Evolutionary conservation across 1,140 invertebrate species (phyloP).

Genomic region (Cyphomyrmex costatus): DNA sequence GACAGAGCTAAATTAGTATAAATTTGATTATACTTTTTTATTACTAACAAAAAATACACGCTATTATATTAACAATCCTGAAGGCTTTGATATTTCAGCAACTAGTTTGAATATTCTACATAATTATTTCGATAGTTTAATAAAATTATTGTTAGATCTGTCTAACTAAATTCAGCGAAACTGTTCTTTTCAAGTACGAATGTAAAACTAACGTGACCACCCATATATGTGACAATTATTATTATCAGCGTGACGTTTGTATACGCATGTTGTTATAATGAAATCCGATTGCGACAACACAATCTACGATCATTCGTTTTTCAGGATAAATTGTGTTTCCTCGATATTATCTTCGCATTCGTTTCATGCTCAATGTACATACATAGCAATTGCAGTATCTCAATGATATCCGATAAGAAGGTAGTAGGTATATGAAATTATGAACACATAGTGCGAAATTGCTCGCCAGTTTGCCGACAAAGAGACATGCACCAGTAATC

Average conservation of each 20-base stretch:
- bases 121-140: too few relatives aligned
- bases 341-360: conserved; percentile 23
- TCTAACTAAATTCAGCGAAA: too few relatives aligned
- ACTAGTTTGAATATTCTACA: too few relatives aligned
- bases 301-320: conserved; percentile 37
- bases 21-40: too few relatives aligned
- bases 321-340: conserved; percentile 3
- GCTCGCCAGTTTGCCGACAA: not conserved
- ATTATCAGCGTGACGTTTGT: conserved; percentile 10
- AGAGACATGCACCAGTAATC: not conserved
- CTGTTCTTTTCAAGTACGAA: too few relatives aligned
- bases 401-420: conserved; percentile 7
- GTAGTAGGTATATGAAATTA: not conserved
- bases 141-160: too few relatives aligned
- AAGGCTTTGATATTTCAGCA: too few relatives aligned
- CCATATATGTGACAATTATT: not conserved
- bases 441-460: not conserved
- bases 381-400: not conserved
- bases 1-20: too few relatives aligned
- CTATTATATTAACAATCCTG: too few relatives aligned
- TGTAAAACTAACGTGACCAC: not conserved
- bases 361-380: not conserved
- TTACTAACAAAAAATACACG: too few relatives aligned
- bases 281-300: conserved; percentile 19
- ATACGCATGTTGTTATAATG: not conserved